Percentiles rank a stretch among this genome's conserved stretches.
These are phyloP conservation scores for Apamea anceps DNA, from an alignment of 2,888 invertebrate species.

Conservation along the genomic window DNA sequence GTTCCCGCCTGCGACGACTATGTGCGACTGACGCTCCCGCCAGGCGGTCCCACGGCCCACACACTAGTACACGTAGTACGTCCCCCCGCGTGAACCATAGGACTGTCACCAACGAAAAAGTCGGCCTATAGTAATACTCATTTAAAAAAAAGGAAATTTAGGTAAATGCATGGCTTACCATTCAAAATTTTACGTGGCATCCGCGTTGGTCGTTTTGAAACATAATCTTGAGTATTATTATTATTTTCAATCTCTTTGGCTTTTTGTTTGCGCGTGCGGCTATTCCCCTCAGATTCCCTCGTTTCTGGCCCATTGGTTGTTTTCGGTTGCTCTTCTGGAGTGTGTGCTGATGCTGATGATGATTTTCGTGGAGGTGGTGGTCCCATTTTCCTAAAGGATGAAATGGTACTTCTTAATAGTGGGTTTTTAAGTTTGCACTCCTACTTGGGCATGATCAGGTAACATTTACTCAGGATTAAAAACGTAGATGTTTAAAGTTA, in stretches of 20 bases:
- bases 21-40: background rate
- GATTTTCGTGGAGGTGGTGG: constrained; percentile 65
- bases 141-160: too few species aligned
- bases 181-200: constrained; percentile 48
- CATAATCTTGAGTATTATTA: constrained; percentile 16
- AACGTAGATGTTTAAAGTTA: background rate
- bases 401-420: background rate
- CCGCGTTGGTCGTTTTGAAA: constrained; percentile 36
- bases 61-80: background rate
- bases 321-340: constrained; percentile 56
- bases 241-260: constrained; percentile 41
- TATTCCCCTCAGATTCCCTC: constrained; percentile 26
- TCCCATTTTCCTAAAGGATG: constrained; percentile 41
- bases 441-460: background rate
- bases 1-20: background rate
- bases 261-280: constrained; percentile 13
- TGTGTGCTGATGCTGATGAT: constrained; percentile 36
- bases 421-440: background rate
- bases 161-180: constrained; percentile 39
- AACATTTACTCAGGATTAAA: background rate
- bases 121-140: background rate
- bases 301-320: constrained; percentile 13
- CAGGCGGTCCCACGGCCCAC: background rate
- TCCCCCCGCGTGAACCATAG: background rate
- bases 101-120: background rate